Base-by-base conservation (phyloP, 2,113 vertebrate genomes). In the Microcebus ravelobensis region DNA sequence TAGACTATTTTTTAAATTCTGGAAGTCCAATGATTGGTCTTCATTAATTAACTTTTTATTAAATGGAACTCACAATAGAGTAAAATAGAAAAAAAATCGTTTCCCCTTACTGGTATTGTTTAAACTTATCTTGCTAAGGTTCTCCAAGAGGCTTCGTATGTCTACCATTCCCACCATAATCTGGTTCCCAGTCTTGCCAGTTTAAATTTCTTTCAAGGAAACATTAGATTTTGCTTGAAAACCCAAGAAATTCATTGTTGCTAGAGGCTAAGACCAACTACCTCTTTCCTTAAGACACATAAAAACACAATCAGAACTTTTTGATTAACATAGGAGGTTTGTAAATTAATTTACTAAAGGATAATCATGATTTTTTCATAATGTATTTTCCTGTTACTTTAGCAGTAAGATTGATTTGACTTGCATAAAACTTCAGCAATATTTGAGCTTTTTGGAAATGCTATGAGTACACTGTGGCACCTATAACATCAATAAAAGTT, bases 21-120 rank as follows among this genome's bases (percentile, higher is more conserved):
- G 21, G 39, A 87, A 94, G 79, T 68, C 29, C 89, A 97, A 90
- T 92, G 84, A 91, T 89, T 93, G 74, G 67, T 74, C 61, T 97
- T 73, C 2, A 6, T 94, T 95, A 95, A 91, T 97, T 92, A 94
- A 87, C 36, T 65, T 91, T 86, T 94, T 92, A 87, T 70, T 86
- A 91, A 94, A 59, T 88, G 42, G 42, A 96, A 86, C 18, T 87
- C n/a, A 39, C 11, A 88, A 34, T 71, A 88, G n/a, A 83, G 42
- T 52, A 91, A 93, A 95, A 90, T 42, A 89, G 65, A 73, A 90
- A 92, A 92, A 73, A 67, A 67, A 45, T 9, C 5, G 12, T 45
- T 84, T 95, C 36, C 50, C 15, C 50, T 20, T 74, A 34, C 1
- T 36, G 80, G 13, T 48, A 52, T 84, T 95, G 77, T 65, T 88